Conservation (phyloP, 2,113 vertebrate species). For the Hassar affinis region DNA sequence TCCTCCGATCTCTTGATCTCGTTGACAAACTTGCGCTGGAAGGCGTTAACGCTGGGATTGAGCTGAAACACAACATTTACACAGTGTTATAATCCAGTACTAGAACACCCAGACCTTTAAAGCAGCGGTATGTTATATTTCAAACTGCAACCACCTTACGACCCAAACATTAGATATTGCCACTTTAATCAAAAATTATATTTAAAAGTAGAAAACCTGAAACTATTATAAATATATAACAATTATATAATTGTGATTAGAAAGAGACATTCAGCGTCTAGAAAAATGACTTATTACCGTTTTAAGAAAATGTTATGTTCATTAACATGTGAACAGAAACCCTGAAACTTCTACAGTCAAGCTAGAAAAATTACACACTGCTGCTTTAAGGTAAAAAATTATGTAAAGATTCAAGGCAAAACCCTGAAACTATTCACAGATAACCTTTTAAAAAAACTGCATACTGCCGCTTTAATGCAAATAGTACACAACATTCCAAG, state of each 20-base stretch:
- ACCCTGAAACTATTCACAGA: too few species aligned
- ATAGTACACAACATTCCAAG: background rate
- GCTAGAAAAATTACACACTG: too few species aligned
- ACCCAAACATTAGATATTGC: background rate
- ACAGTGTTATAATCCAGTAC: background rate
- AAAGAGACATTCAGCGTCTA: too few species aligned
- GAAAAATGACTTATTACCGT: background rate
- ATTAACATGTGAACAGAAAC: background rate
- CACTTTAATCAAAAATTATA: background rate
- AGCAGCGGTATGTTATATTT: background rate
- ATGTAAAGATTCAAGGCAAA: too few species aligned
- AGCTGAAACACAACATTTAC: constrained; percentile 74
- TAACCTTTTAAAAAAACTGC: too few species aligned
- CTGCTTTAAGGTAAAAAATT: too few species aligned
- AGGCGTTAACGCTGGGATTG: constrained; percentile 87
- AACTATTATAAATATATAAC: background rate
- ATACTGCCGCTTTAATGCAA: too few species aligned
- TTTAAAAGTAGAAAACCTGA: background rate
- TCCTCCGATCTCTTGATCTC: constrained; percentile 97
- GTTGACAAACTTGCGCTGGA: constrained; percentile 94
- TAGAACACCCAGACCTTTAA: background rate
- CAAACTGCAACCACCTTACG: background rate
- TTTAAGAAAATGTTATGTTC: too few species aligned
- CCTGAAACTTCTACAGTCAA: background rate
- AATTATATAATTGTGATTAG: too few species aligned